These are phyloP conservation scores for Albula goreensis DNA, from an alignment of 2,113 vertebrate genomes.

Conservation along the genomic window DNA sequence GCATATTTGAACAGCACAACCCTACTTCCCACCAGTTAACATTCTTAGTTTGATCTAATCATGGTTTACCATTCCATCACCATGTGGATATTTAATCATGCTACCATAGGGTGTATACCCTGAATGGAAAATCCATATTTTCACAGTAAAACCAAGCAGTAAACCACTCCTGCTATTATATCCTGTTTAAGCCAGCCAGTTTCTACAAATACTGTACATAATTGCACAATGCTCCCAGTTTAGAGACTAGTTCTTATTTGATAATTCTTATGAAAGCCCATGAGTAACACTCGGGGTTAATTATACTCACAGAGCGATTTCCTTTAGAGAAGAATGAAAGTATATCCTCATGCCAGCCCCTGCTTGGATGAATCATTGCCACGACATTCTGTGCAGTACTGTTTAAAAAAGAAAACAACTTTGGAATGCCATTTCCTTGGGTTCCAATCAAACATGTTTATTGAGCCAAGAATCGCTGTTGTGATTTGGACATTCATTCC, in stretches of 20 bases:
- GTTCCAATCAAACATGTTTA: not conserved
- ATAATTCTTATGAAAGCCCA: no score
- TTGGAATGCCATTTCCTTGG: not conserved
- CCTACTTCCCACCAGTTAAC: not conserved
- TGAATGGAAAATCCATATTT: not conserved
- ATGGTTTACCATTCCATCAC: not conserved
- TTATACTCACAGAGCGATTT: no score
- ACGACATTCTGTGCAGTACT: not conserved
- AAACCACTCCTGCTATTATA: not conserved
- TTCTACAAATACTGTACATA: no score
- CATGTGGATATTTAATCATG: not conserved
- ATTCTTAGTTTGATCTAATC: not conserved
- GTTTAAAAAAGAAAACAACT: no score
- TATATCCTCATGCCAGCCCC: no score
- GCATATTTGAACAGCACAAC: not conserved
- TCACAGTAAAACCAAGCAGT: not conserved
- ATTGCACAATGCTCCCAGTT: no score
- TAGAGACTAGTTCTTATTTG: no score
- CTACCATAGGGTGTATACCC: not conserved
- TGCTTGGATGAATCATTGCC: no score
- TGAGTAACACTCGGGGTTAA: no score
- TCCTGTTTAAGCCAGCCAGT: not conserved
- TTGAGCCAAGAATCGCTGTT: not conserved
- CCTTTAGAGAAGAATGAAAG: no score
- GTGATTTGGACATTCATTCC: not conserved